phyloP scores from a whole-genome alignment of 1,140 invertebrate genomes.

The Parapsyche elsis region DNA sequence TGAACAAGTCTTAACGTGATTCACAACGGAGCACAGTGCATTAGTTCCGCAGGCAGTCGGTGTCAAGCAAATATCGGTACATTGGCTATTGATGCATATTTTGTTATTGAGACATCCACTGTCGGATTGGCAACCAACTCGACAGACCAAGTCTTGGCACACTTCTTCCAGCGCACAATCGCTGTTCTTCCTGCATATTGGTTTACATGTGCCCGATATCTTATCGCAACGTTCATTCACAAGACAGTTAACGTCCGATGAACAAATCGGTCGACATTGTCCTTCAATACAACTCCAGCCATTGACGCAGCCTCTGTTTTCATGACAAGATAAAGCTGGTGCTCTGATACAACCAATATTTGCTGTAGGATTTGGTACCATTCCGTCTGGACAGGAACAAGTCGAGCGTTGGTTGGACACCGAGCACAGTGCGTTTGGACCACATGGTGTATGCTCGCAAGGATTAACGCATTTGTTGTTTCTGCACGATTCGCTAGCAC shows the following conservation, averaged over 20 bases:
- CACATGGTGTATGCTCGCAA: conserved; percentile 78
- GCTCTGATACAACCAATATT: conserved; percentile 84
- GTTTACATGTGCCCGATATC: conserved; percentile 72
- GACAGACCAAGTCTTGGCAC: conserved; percentile 82
- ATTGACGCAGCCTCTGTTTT: conserved; percentile 77
- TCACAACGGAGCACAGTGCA: conserved; percentile 75
- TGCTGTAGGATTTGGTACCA: conserved; percentile 86
- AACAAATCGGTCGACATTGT: conserved; percentile 81
- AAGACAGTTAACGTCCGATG: conserved; percentile 78
- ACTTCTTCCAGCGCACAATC: conserved; percentile 87
- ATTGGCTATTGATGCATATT: conserved; percentile 81
- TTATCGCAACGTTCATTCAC: conserved; percentile 81
- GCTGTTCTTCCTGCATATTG: conserved; percentile 78
- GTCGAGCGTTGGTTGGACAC: conserved; percentile 84
- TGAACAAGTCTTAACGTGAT: conserved; percentile 78
- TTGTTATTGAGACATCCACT: conserved; percentile 76
- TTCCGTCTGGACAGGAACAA: conserved; percentile 80
- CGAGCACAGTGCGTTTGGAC: conserved; percentile 83
- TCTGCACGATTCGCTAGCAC: conserved; percentile 81
- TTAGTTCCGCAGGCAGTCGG: conserved; percentile 88
- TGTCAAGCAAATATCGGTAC: conserved; percentile 77
- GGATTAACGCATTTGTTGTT: conserved; percentile 84
- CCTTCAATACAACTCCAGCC: conserved; percentile 78
- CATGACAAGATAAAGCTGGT: conserved; percentile 75
- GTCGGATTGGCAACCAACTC: conserved; percentile 83